Evolutionary conservation across 2,888 invertebrate genomes (phyloP).

Genomic region (Heliconius sara): DNA sequence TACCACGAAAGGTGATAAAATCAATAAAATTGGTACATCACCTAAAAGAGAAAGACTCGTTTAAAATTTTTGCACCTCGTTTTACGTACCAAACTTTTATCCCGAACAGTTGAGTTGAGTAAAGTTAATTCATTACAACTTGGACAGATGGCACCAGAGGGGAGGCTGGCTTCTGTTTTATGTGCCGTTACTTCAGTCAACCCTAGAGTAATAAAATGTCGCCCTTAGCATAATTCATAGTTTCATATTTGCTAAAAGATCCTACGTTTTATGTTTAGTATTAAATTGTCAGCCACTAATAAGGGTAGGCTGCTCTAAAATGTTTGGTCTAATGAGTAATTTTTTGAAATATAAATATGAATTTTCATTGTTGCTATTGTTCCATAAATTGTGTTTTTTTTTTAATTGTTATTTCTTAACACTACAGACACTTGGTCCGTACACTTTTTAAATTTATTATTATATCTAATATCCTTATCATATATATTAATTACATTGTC

Average conservation of each 20-base stretch:
- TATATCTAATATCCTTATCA: no score
- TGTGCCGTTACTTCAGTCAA: slow-evolving; percentile 18
- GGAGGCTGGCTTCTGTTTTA: slow-evolving; percentile 31
- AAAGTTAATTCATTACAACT: slow-evolving; percentile 39
- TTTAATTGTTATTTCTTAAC: no score
- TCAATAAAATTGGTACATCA: not conserved
- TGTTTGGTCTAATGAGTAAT: not conserved
- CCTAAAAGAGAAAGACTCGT: no score
- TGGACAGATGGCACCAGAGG: slow-evolving; percentile 34
- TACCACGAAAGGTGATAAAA: not conserved
- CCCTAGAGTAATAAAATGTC: slow-evolving; percentile 30
- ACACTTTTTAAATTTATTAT: no score
- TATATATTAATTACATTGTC: no score
- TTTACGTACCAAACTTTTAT: slow-evolving; percentile 32
- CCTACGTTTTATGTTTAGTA: slow-evolving; percentile 2
- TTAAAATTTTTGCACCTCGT: slow-evolving; percentile 31
- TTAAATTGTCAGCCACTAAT: slow-evolving; percentile 3
- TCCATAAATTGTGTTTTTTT: not conserved
- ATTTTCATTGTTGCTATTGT: not conserved
- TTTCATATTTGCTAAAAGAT: slow-evolving; percentile 24
- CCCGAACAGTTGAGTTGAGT: slow-evolving; percentile 22
- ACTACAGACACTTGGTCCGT: no score
- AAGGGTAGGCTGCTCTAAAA: slow-evolving; percentile 7
- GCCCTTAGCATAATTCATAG: slow-evolving; percentile 26
- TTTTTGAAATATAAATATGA: not conserved